Conservation (phyloP, 1,140 invertebrate species). For the Tribolium madens region DNA sequence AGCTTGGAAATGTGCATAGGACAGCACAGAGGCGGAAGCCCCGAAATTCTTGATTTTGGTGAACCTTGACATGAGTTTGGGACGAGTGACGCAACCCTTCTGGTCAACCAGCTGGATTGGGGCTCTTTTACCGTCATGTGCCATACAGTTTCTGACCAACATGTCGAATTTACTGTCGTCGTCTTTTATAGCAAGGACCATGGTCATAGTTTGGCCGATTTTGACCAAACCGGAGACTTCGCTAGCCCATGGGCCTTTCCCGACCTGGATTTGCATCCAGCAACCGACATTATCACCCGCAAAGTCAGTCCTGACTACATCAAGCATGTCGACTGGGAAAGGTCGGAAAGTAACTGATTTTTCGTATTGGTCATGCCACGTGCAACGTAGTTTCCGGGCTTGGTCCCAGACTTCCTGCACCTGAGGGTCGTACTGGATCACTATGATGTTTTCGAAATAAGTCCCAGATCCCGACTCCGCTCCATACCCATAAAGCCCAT, state of each 20-base stretch:
- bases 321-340: conserved; percentile 95
- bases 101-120: conserved; percentile 96
- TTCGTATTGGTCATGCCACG: conserved; percentile 96
- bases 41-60: conserved; percentile 97
- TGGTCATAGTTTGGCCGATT: conserved; percentile 97
- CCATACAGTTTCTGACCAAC: conserved; percentile 94
- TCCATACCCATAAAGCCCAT: conserved; percentile 85
- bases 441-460: conserved; percentile 95
- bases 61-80: conserved; percentile 93
- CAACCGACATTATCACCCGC: conserved; percentile 96
- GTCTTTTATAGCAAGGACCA: conserved; percentile 96
- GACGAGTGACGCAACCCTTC: conserved; percentile 90
- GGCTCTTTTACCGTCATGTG: conserved; percentile 92
- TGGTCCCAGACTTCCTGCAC: conserved; percentile 98
- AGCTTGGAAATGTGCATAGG: conserved; percentile 94
- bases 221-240: conserved; percentile 95
- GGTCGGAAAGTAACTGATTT: conserved; percentile 95
- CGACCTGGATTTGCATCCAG: conserved; percentile 95
- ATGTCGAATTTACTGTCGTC: conserved; percentile 97
- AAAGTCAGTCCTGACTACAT: conserved; percentile 93
- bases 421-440: conserved; percentile 94
- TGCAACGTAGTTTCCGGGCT: conserved; percentile 90
- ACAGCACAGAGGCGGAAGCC: conserved; percentile 89
- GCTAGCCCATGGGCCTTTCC: conserved; percentile 95
- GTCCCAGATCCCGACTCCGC: conserved; percentile 89